Conservation (phyloP, 2,888 invertebrate species). For the Seladonia tumulorum region DNA sequence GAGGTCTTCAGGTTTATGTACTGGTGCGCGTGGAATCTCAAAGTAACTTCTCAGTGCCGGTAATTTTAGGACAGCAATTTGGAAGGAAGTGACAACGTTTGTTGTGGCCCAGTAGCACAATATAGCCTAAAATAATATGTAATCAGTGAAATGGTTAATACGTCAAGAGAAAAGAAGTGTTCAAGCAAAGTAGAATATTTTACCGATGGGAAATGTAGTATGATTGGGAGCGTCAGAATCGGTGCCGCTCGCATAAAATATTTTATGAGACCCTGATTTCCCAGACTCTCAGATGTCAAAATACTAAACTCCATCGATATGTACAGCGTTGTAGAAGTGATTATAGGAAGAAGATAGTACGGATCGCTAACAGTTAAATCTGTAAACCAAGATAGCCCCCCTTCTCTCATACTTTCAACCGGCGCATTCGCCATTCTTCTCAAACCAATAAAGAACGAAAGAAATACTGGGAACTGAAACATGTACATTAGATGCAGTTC, state of each 20-base stretch:
- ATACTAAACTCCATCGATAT: slow-evolving; percentile 94
- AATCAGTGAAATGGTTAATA: background rate
- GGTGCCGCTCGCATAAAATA: slow-evolving; percentile 92
- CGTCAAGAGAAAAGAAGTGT: background rate
- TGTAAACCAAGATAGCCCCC: slow-evolving; percentile 96
- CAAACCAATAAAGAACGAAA: slow-evolving; percentile 96
- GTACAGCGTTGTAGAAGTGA: slow-evolving; percentile 93
- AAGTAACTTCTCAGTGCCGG: slow-evolving; percentile 91
- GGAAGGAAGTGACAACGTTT: slow-evolving; percentile 93
- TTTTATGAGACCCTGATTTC: slow-evolving; percentile 88
- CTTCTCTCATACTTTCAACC: slow-evolving; percentile 94
- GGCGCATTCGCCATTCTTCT: slow-evolving; percentile 95
- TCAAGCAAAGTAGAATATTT: slow-evolving; percentile 70
- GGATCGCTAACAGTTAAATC: slow-evolving; percentile 97
- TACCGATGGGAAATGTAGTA: slow-evolving; percentile 93
- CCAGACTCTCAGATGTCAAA: slow-evolving; percentile 87
- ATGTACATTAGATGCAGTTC: slow-evolving; percentile 5
- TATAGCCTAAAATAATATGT: slow-evolving; percentile 87
- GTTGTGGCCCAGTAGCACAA: slow-evolving; percentile 95
- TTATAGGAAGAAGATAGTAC: slow-evolving; percentile 92
- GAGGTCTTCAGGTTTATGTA: slow-evolving; percentile 84
- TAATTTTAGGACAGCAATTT: slow-evolving; percentile 91
- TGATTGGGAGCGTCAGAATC: slow-evolving; percentile 92
- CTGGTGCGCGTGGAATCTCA: slow-evolving; percentile 88
- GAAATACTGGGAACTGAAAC: slow-evolving; percentile 91